A percentile compares a stretch with the other conserved stretches of the same genome.
phyloP scores from a whole-genome alignment of 2,797 vertebrate genomes.

The Spatula clypeata region DNA sequence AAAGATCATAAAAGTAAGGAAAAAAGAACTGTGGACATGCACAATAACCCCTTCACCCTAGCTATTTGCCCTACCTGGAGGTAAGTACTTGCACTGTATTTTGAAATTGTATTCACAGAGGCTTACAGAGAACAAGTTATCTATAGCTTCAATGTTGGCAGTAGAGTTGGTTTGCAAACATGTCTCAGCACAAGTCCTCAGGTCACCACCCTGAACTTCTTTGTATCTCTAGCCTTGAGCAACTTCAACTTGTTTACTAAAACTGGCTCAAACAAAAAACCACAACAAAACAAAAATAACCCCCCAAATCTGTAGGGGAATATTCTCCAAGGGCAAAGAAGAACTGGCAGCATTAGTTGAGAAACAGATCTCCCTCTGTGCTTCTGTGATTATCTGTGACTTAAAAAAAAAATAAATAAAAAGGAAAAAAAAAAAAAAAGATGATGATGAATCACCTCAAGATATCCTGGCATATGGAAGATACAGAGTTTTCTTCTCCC shows the following conservation, averaged over 20 bases:
- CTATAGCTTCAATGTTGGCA: not conserved
- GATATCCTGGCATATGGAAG: not conserved
- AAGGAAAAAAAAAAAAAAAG: not conserved
- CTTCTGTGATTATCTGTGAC: not conserved
- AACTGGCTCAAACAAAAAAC: not conserved
- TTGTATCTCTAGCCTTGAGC: not conserved
- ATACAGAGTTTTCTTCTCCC: not conserved
- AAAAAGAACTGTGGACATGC: not conserved
- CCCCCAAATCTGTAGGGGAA: not conserved
- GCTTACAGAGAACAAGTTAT: not conserved
- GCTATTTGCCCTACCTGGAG: not conserved
- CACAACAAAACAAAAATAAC: not conserved
- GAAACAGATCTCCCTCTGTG: not conserved
- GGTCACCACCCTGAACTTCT: not conserved
- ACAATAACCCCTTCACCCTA: not conserved
- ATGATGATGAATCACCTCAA: not conserved
- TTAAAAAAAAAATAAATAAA: no score
- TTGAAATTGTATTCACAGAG: not conserved
- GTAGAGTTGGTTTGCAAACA: not conserved
- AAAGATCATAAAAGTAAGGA: not conserved
- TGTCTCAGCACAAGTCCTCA: not conserved
- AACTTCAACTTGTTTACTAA: not conserved
- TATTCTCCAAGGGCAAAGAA: not conserved
- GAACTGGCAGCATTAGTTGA: not conserved
- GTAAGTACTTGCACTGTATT: not conserved